Evolutionary conservation across 1,140 invertebrate species (phyloP).

Genomic region (Drosophila serrata): DNA sequence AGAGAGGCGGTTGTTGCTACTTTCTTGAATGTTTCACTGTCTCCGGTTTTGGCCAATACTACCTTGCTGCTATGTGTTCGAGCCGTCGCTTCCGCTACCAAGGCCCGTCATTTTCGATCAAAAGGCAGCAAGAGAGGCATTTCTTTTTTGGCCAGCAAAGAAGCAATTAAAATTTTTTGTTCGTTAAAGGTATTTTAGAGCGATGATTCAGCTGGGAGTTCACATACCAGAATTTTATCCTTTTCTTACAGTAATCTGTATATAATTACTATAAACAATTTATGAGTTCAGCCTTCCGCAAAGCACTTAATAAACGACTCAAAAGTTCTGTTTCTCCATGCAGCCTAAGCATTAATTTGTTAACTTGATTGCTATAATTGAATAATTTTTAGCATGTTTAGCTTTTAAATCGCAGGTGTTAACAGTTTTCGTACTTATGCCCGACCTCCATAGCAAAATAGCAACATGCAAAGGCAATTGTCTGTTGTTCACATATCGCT

Average conservation of each 20-base stretch:
- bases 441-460: conserved; percentile 54
- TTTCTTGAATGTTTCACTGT: conserved; percentile 57
- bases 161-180: conserved; percentile 50
- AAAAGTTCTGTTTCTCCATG: conserved; percentile 26
- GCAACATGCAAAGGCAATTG: conserved; percentile 55
- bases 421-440: conserved; percentile 26
- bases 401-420: conserved; percentile 23
- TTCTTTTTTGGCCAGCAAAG: conserved; percentile 35
- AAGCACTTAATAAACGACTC: not conserved
- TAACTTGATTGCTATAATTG: conserved; percentile 29
- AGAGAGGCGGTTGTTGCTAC: conserved; percentile 42
- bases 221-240: not conserved
- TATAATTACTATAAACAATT: not conserved
- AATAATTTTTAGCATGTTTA: conserved; percentile 29
- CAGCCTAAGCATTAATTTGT: conserved; percentile 13
- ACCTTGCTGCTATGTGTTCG: conserved; percentile 23
- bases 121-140: conserved; percentile 29
- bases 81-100: conserved; percentile 51
- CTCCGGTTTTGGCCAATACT: conserved; percentile 54
- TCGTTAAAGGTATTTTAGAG: not conserved
- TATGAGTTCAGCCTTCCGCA: not conserved
- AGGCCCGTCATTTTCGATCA: conserved; percentile 46
- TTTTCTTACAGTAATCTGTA: not conserved
- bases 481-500: conserved; percentile 18
- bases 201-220: conserved; percentile 1